phyloP scores from a whole-genome alignment of 2,113 vertebrate species.

The Lanius collurio region DNA sequence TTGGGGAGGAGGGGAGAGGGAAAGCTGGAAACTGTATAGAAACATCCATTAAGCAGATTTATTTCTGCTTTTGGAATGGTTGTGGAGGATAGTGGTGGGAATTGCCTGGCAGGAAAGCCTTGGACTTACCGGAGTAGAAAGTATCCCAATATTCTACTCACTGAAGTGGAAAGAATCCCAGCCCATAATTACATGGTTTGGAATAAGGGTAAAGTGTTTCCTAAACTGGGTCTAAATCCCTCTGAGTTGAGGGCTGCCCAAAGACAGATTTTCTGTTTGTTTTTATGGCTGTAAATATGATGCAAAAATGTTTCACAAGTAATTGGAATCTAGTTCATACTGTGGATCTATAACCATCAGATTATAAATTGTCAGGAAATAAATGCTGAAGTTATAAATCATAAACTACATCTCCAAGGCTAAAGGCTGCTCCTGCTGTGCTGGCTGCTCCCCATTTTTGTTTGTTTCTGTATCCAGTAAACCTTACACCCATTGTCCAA shows the following conservation, averaged over 20 bases:
- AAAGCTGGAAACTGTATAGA: neutral
- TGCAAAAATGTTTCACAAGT: neutral
- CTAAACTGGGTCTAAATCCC: neutral
- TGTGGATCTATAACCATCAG: neutral
- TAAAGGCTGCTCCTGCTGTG: neutral
- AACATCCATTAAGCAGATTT: neutral
- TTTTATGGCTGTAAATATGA: neutral
- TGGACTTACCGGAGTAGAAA: neutral
- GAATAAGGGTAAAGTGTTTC: neutral
- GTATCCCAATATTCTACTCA: neutral
- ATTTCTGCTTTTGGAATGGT: neutral
- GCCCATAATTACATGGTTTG: accelerated
- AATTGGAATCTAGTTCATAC: neutral
- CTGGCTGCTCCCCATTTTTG: neutral
- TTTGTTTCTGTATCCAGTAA: neutral
- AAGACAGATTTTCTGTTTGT: neutral
- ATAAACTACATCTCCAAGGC: neutral
- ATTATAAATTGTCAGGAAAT: neutral
- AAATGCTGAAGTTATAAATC: neutral
- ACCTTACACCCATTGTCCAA: neutral
- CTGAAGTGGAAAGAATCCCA: neutral
- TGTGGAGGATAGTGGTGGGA: neutral
- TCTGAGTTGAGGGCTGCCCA: neutral
- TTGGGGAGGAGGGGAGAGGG: accelerated
- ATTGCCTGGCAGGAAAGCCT: neutral